Base-by-base conservation (phyloP, 2,888 invertebrate genomes). In the Drosophila anomelani region DNA sequence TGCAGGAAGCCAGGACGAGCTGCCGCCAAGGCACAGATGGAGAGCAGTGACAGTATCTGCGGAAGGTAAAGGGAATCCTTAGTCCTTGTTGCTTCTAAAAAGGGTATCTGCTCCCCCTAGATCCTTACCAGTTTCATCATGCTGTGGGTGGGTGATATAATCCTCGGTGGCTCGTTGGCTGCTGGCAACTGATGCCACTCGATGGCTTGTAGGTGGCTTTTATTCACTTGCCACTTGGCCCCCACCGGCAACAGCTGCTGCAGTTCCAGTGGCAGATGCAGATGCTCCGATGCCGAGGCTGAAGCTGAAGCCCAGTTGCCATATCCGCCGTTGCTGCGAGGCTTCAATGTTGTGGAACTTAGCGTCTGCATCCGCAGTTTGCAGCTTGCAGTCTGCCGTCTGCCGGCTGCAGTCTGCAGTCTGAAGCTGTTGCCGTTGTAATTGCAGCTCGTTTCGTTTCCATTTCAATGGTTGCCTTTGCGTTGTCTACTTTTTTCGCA, bases 1-100 rank as follows among this genome's bases (percentile, higher is more conserved):
- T 92, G 91, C 56, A 92, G 79, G 41, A 82, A 92, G 59, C 92
- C 92, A 71, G 92, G 92, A 80, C 92, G 92, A 54, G 91, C 92
- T 0, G 76, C 47, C 29, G 82, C 79, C 53, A 90, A 46, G 17
- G 84, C 69, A 66, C 82, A 75, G 32, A 86, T 61, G n/a, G 79
- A 74, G 4, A 85, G 56, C 34, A 88, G 72, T 7, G 85, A 66
- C 8, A 90, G 43, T 46, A 83, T 46, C 90, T 90, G 46, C 29
- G 29, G 32, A 20, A 29, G 38, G 12, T 7, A 20, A 12, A 12
- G 3, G 32, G 23, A 53, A 41, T 23, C 54, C 38, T n/a, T 10
- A 4, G 7, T 1, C 26, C 20, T n/a, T 34, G 51, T 32, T 20
- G 8, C 26, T n/a, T 39, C 47, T 43, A 13, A 5, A 12, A 9